Evolutionary conservation across 2,113 vertebrate genomes (phyloP).

Genomic region (Clarias gariepinus): DNA sequence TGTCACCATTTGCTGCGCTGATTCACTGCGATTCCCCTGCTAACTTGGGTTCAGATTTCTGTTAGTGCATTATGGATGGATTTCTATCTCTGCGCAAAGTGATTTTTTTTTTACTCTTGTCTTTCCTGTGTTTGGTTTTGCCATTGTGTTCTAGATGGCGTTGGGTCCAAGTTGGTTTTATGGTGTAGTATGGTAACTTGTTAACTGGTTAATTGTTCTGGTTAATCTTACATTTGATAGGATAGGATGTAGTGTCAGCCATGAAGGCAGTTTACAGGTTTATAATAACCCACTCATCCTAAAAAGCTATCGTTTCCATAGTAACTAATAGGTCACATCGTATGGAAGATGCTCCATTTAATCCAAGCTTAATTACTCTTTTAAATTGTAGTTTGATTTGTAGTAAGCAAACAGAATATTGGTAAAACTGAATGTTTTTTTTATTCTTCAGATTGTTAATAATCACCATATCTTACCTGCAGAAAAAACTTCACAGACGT

Average conservation of each 20-base stretch:
- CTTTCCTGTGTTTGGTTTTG: neutral
- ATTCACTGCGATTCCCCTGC: neutral
- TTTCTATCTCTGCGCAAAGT: neutral
- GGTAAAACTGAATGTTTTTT: neutral
- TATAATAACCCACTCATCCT: neutral
- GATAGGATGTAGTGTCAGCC: neutral
- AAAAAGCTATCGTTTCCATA: no score
- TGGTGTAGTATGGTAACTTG: no score
- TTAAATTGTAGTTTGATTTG: neutral
- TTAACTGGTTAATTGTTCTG: neutral
- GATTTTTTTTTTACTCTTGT: neutral
- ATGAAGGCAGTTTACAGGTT: neutral
- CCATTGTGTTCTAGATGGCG: neutral
- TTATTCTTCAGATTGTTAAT: neutral
- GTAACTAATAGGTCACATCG: neutral
- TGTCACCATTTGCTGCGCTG: slow-evolving; percentile 15
- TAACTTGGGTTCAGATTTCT: slow-evolving; percentile 10
- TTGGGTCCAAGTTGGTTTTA: slow-evolving; percentile 55
- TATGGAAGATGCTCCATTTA: neutral
- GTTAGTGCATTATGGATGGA: neutral
- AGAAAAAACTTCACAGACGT: neutral
- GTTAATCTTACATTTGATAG: no score
- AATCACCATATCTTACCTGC: neutral
- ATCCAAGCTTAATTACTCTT: neutral
- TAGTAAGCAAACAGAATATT: neutral